phyloP scores from a whole-genome alignment of 2,113 vertebrate species.

The Glaucomys volans region DNA sequence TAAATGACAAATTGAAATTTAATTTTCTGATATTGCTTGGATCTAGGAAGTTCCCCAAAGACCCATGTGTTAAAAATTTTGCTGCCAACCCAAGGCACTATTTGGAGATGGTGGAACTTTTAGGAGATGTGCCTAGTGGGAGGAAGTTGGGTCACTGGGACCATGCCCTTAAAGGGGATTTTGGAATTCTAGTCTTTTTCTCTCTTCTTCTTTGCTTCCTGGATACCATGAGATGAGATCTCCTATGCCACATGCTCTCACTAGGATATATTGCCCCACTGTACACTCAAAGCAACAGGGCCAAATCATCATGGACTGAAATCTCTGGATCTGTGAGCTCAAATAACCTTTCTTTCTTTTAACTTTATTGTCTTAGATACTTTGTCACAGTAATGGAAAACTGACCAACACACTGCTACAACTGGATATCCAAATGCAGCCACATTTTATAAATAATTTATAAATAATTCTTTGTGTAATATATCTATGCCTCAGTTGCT shows the following conservation, averaged over 20 bases:
- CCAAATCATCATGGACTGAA: neutral
- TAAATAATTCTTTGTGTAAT: neutral
- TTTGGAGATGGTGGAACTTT: neutral
- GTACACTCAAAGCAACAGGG: neutral
- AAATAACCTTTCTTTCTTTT: neutral
- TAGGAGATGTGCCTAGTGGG: rapidly evolving
- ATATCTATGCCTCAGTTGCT: neutral
- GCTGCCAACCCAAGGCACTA: too few species aligned
- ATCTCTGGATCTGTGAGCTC: neutral
- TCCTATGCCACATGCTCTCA: neutral
- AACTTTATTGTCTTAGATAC: neutral
- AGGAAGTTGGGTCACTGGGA: too few species aligned
- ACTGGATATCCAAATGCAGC: neutral
- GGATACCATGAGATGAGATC: neutral
- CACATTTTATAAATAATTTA: neutral
- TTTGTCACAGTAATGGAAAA: neutral
- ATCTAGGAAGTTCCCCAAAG: neutral
- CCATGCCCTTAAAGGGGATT: neutral
- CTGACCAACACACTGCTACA: neutral
- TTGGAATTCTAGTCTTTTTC: too few species aligned
- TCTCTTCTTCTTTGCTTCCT: neutral
- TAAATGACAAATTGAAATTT: neutral
- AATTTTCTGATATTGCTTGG: neutral
- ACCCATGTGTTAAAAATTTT: too few species aligned
- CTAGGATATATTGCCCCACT: too few species aligned